Percentiles rank a stretch among this genome's conserved stretches.
Conservation (phyloP, 92 coral and sea anemone species). For the Epizoanthus illoricatus region DNA sequence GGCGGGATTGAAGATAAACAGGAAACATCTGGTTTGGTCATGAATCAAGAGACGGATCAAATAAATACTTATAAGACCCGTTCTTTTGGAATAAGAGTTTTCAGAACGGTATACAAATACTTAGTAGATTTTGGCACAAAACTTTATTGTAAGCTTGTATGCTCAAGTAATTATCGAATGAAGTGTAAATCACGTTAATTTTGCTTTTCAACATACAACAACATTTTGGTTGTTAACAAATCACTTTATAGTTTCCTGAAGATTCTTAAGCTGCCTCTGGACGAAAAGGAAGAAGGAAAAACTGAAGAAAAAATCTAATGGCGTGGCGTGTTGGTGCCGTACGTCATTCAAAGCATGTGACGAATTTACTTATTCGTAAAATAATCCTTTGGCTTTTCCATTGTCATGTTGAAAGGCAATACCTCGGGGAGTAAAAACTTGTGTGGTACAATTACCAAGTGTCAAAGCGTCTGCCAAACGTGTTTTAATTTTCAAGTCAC, state of each 20-base stretch:
- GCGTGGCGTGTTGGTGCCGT: not conserved
- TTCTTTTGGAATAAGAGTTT: not conserved
- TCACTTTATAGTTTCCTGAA: not conserved
- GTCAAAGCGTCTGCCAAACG: too few relatives aligned
- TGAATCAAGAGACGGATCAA: not conserved
- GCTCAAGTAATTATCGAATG: not conserved
- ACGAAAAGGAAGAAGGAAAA: not conserved
- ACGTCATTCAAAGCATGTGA: conserved; percentile 10
- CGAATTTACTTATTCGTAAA: not conserved
- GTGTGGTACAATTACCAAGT: too few relatives aligned
- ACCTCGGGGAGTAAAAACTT: not conserved
- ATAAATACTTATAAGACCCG: not conserved
- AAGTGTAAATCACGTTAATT: not conserved
- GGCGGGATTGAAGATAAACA: conserved; percentile 5
- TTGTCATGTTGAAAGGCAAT: not conserved
- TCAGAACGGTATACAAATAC: not conserved
- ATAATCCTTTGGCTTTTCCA: not conserved
- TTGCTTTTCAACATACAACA: not conserved
- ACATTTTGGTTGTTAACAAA: too few relatives aligned
- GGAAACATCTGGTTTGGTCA: conserved; percentile 3
- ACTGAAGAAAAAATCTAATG: not conserved
- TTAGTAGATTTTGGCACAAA: not conserved
- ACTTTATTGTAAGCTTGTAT: not conserved
- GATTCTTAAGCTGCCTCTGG: not conserved
- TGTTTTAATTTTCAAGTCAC: too few relatives aligned